Evolutionary conservation across 2,888 invertebrate species (phyloP), one percentile per base, ranked within the genome.

Genomic region (Alloplasta piceator): DNA sequence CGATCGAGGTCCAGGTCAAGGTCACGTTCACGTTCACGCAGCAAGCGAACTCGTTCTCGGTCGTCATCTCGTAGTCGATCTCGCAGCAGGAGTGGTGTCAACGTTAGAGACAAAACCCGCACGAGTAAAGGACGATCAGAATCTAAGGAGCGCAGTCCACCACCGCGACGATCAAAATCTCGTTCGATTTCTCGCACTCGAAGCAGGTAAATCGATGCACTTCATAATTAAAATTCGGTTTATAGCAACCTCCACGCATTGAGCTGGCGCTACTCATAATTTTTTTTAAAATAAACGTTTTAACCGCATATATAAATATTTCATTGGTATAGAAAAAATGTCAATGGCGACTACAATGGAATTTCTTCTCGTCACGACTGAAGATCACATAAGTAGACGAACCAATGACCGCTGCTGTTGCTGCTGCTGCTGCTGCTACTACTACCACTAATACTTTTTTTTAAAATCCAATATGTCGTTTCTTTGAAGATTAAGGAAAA

Each of bases 1-100:
- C 87, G 87, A 78, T 89, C 91, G 79, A 90, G 90, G 87, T 91
- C 91, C 61, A 86, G 89, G 76, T 88, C 89, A 48, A 83, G 85
- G 71, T 87, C 89, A 72, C 92, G 94, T 58, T 93, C 93, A 6
- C 91, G 93, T 10, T 93, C 93, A 38, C 92, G 93, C 56, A 92
- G 92, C 78, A 90, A 91, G 80, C 92, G 93, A 50, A 93, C 93
- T 55, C 90, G 93, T 68, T 93, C 93, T 85, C 94, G 95, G 26
- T 95, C 95, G 84, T 94, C 95, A 87, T 95, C 95, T 36, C 94
- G 95, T 86, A 95, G 95, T 78, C 94, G 95, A 75, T 95, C 95
- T 14, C 94, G 94, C 78, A 91, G 90, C 86, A 87, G 87, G 77
- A 87, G 84, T 72, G 82, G 78, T 10, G 83, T 64, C 85, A 76